Evolutionary conservation across 2,113 vertebrate species (phyloP).

Genomic region (Ceyx margarethae): DNA sequence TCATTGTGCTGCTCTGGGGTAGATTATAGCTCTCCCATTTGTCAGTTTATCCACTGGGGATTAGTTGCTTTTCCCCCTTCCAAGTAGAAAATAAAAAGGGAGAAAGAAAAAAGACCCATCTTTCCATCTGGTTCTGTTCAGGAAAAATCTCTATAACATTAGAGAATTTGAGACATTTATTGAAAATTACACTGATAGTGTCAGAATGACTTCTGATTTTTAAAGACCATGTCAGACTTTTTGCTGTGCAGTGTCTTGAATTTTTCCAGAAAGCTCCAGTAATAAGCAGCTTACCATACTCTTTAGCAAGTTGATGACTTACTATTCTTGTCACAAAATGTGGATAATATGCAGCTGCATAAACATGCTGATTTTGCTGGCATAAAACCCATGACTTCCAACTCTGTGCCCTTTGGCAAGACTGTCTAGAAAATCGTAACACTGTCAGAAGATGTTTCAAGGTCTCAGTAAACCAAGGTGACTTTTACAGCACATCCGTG

Average conservation of each 20-base stretch:
- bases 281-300: constrained; percentile 36
- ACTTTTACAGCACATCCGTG: neutral
- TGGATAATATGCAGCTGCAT: constrained; percentile 65
- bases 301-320: constrained; percentile 32
- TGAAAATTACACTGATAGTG: neutral
- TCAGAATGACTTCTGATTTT: constrained; percentile 31
- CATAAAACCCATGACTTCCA: neutral
- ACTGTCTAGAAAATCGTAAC: neutral
- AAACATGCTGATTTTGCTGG: constrained; percentile 45
- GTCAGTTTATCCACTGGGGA: neutral
- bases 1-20: neutral
- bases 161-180: neutral
- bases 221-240: neutral
- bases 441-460: constrained; percentile 14
- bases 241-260: neutral
- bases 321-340: constrained; percentile 43
- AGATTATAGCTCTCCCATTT: constrained; percentile 26
- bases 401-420: constrained; percentile 44
- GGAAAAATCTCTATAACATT: neutral
- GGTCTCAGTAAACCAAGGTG: constrained; percentile 14
- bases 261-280: neutral
- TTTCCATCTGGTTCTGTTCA: neutral
- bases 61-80: neutral
- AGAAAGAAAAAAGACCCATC: neutral
- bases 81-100: neutral